phyloP scores from a whole-genome alignment of 53 echinoderm and acorn worm species.

The Paracentrotus lividus region DNA sequence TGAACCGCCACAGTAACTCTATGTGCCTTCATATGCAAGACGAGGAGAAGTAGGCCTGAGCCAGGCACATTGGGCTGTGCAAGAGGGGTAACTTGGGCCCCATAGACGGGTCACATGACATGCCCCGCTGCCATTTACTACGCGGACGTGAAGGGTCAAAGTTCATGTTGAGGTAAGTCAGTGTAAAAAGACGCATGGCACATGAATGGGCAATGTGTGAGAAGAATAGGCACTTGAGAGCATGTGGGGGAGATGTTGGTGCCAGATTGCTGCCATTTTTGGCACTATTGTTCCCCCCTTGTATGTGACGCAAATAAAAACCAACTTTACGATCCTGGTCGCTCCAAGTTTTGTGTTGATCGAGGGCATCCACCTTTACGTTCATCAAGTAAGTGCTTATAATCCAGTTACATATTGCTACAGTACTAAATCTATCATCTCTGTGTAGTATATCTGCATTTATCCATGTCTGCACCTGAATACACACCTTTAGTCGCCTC shows the following conservation, averaged over 20 bases:
- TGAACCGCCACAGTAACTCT: background rate
- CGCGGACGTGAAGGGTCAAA: constrained; percentile 61
- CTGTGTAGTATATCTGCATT: background rate
- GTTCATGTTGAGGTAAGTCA: constrained; percentile 48
- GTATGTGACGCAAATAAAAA: constrained; percentile 1
- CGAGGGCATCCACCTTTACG: constrained; percentile 14
- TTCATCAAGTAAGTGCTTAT: background rate
- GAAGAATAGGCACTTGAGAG: constrained; percentile 6
- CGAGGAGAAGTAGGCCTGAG: background rate
- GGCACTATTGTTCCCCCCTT: constrained; percentile 15
- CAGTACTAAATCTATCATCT: background rate
- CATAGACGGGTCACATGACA: constrained; percentile 36
- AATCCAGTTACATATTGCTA: background rate
- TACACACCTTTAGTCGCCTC: background rate
- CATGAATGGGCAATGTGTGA: constrained; percentile 54
- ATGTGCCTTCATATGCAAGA: background rate
- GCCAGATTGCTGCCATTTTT: constrained; percentile 22
- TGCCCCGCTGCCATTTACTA: constrained; percentile 55
- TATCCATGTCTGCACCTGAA: background rate
- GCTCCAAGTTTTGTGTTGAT: background rate
- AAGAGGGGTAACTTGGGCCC: constrained; percentile 22
- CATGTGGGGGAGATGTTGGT: background rate
- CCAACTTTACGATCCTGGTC: background rate
- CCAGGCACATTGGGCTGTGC: background rate
- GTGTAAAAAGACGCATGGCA: constrained; percentile 47